Conservation (phyloP, 2,888 invertebrate species). For the Dyspetes luteomarginatus region DNA sequence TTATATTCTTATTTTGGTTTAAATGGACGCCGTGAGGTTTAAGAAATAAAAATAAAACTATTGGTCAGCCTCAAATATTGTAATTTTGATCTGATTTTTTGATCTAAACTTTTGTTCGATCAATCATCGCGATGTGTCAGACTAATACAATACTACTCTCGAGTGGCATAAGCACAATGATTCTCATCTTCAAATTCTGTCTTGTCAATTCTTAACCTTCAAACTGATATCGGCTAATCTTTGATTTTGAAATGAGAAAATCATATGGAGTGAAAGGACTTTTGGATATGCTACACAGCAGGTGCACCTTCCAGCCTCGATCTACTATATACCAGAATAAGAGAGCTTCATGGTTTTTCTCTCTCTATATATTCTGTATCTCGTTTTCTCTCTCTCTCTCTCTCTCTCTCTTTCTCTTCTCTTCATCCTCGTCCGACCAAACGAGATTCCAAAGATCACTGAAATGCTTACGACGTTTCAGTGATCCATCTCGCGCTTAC, state of each 20-base stretch:
- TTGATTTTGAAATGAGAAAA: slow-evolving; percentile 43
- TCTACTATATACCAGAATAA: slow-evolving; percentile 12
- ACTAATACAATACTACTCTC: not conserved
- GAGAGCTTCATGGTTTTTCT: no score
- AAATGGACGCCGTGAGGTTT: no score
- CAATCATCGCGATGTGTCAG: no score
- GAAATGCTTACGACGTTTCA: slow-evolving; percentile 58
- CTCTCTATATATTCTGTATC: no score
- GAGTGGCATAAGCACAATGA: slow-evolving; percentile 13
- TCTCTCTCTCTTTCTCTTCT: not conserved
- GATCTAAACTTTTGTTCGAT: no score
- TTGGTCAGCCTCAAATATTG: no score
- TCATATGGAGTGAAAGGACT: slow-evolving; percentile 10
- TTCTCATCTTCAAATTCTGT: slow-evolving; percentile 1
- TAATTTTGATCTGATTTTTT: no score
- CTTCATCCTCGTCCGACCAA: slow-evolving; percentile 37
- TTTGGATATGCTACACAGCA: slow-evolving; percentile 17
- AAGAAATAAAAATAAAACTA: no score
- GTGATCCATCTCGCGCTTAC: slow-evolving; percentile 24
- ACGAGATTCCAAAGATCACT: slow-evolving; percentile 66
- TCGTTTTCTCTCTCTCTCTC: not conserved
- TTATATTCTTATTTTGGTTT: no score
- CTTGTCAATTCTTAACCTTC: slow-evolving; percentile 15
- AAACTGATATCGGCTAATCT: slow-evolving; percentile 15
- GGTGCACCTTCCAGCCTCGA: slow-evolving; percentile 23